phyloP scores from a whole-genome alignment of 2,888 invertebrate species.

The Drosophila anomelani region DNA sequence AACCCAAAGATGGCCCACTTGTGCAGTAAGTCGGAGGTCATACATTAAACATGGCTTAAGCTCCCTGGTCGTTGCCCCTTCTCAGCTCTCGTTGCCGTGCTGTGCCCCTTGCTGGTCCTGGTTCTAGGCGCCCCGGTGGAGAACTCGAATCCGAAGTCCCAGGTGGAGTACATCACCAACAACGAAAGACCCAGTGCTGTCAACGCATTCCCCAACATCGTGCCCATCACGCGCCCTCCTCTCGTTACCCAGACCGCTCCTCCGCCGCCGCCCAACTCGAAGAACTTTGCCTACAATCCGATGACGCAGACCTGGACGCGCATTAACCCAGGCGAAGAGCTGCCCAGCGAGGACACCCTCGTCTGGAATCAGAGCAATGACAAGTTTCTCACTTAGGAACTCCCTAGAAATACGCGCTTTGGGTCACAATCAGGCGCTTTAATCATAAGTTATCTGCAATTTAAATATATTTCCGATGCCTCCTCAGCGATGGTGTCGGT shows the following conservation, averaged over 20 bases:
- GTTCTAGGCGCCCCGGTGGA: slow-evolving; percentile 43
- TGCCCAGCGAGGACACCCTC: slow-evolving; percentile 71
- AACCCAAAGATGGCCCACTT: slow-evolving; percentile 19
- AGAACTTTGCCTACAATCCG: slow-evolving; percentile 79
- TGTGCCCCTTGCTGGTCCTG: slow-evolving; percentile 22
- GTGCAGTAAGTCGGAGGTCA: slow-evolving; percentile 45
- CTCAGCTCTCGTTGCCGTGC: slow-evolving; percentile 43
- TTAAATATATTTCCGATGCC: slow-evolving; percentile 1
- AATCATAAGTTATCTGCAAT: not conserved
- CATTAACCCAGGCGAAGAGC: slow-evolving; percentile 68
- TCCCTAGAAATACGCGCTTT: not conserved
- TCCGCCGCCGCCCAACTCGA: slow-evolving; percentile 67
- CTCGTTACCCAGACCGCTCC: slow-evolving; percentile 66
- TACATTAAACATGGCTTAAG: not conserved
- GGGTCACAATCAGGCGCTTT: slow-evolving; percentile 3
- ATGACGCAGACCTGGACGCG: slow-evolving; percentile 72
- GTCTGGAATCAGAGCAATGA: slow-evolving; percentile 83
- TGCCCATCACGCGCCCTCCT: slow-evolving; percentile 67
- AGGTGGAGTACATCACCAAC: slow-evolving; percentile 80
- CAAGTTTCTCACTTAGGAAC: slow-evolving; percentile 77
- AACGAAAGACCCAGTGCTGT: slow-evolving; percentile 7
- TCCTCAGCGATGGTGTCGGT: slow-evolving; percentile 58
- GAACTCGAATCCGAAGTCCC: slow-evolving; percentile 75
- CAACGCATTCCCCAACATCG: slow-evolving; percentile 55
- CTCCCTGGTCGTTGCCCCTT: not conserved